These are phyloP conservation scores for Enteromius treurensis DNA, from an alignment of 2,797 vertebrate species.

Conservation along the genomic window DNA sequence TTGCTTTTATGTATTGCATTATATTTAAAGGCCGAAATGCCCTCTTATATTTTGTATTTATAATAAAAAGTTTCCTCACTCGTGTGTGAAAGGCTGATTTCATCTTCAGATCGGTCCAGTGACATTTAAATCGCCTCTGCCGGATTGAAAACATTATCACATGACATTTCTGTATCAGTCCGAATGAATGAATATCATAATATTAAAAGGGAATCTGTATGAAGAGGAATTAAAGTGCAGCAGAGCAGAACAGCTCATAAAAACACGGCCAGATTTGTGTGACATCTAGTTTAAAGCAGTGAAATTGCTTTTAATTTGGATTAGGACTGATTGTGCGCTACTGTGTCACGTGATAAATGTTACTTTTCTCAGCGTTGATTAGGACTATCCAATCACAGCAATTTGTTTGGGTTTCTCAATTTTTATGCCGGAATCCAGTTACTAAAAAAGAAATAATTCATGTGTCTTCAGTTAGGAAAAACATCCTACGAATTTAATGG, in stretches of 20 bases:
- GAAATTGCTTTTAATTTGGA: too few relatives aligned
- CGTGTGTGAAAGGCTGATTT: conserved; percentile 22
- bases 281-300: neutral
- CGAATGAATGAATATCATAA: neutral
- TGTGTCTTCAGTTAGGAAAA: neutral
- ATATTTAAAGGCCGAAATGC: neutral
- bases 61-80: conserved; percentile 1
- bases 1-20: neutral
- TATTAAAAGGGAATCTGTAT: neutral
- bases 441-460: neutral
- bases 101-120: conserved; percentile 21
- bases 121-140: conserved; percentile 34
- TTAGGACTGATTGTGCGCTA: neutral
- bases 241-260: neutral
- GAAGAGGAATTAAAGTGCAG: neutral
- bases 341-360: neutral
- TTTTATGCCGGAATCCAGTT: neutral
- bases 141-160: conserved; percentile 40
- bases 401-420: accelerated
- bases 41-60: neutral
- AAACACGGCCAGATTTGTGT: neutral
- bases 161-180: conserved; percentile 44
- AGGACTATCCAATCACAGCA: neutral
- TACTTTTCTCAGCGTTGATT: neutral
- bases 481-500: neutral